Evolutionary conservation across 2,888 invertebrate species (phyloP).

Genomic region (Villa cingulata): DNA sequence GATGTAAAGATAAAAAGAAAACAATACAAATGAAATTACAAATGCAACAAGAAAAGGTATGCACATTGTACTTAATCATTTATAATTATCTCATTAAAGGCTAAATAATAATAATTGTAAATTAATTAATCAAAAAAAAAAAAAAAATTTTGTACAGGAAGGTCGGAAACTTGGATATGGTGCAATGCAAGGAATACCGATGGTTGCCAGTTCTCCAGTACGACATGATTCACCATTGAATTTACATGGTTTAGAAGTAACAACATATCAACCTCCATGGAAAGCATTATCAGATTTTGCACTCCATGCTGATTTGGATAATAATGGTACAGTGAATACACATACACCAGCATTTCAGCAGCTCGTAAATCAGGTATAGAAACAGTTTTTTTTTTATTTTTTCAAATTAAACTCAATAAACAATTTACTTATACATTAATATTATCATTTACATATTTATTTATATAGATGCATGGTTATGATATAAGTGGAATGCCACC

Average conservation of each 20-base stretch:
- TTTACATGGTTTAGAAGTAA: constrained; percentile 72
- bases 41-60: constrained; percentile 97
- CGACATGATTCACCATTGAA: constrained; percentile 78
- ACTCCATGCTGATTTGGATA: constrained; percentile 82
- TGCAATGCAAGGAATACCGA: constrained; percentile 91
- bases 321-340: constrained; percentile 57
- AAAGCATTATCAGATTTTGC: constrained; percentile 93
- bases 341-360: constrained; percentile 89
- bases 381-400: constrained; percentile 9
- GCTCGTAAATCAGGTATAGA: constrained; percentile 78
- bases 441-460: too few species aligned
- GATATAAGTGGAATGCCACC: constrained; percentile 51
- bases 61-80: too few species aligned
- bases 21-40: constrained; percentile 94
- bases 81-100: too few species aligned
- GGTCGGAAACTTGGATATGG: constrained; percentile 88
- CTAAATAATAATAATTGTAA: constrained; percentile 23
- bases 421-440: too few species aligned
- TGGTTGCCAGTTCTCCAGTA: constrained; percentile 92
- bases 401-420: too few species aligned
- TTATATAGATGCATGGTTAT: constrained; percentile 77
- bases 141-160: constrained; percentile 53
- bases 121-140: constrained; percentile 20
- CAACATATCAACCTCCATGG: constrained; percentile 94
- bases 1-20: constrained; percentile 96